Percentiles rank a stretch among this genome's conserved stretches.
Evolutionary conservation across 2,113 vertebrate species (phyloP).

Genomic region (Cinclus cinclus): DNA sequence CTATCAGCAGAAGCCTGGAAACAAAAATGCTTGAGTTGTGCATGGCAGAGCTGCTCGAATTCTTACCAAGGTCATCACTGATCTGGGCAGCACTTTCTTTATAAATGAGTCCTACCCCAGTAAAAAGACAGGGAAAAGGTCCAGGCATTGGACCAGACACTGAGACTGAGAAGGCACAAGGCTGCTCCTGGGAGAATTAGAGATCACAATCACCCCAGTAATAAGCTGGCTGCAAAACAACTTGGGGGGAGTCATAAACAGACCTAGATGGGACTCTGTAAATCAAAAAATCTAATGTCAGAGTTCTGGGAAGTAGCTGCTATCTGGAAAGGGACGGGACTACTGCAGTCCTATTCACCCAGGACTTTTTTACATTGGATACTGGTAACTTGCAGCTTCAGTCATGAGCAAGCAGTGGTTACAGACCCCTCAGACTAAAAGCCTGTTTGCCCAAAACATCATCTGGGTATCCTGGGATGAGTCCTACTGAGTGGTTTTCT

Average conservation of each 20-base stretch:
- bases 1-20: conserved; percentile 67
- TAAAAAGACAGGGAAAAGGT: neutral
- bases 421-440: neutral
- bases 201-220: neutral
- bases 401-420: neutral
- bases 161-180: neutral
- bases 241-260: neutral
- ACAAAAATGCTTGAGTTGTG: conserved; percentile 61
- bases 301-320: neutral
- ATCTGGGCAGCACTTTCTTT: neutral
- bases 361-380: neutral
- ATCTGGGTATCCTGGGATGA: neutral
- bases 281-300: neutral
- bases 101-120: neutral
- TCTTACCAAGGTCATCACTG: conserved; percentile 67
- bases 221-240: neutral
- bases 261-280: neutral
- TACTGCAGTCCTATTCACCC: neutral
- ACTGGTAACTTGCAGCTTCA: neutral
- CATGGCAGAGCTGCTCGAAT: conserved; percentile 59
- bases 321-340: neutral
- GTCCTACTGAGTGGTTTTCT: neutral
- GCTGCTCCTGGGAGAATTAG: neutral
- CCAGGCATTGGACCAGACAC: neutral
- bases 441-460: neutral